Evolutionary conservation across 30 jellyfish, hydroid and myxozoan genomes (phyloP).

Genomic region (Turritopsis dohrnii): DNA sequence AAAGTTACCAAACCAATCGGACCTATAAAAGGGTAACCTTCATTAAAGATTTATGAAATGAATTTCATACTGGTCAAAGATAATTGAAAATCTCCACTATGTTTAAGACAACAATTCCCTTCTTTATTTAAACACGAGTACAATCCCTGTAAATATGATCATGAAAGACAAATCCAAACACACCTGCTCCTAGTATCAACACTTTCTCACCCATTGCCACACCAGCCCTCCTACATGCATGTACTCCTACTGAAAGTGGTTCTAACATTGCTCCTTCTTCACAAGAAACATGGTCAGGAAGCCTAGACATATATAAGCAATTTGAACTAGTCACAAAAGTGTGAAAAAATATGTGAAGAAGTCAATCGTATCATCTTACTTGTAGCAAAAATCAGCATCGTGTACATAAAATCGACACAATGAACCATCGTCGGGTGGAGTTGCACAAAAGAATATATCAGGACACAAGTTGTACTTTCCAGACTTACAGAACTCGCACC

Average conservation of each 20-base stretch:
- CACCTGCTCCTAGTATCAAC: slow-evolving; percentile 93
- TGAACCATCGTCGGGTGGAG: slow-evolving; percentile 92
- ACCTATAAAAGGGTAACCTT: slow-evolving; percentile 36
- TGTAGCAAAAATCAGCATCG: slow-evolving; percentile 94
- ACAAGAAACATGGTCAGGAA: slow-evolving; percentile 82
- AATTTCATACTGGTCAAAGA: too few species aligned
- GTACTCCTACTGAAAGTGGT: slow-evolving; percentile 95
- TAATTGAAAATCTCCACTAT: too few species aligned
- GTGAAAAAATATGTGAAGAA: not conserved
- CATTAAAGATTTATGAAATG: not conserved
- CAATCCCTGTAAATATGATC: too few species aligned
- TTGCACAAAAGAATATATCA: slow-evolving; percentile 66
- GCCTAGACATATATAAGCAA: slow-evolving; percentile 24
- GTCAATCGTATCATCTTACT: slow-evolving; percentile 29
- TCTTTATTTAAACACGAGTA: too few species aligned
- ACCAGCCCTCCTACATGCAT: slow-evolving; percentile 96
- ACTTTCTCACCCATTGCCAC: slow-evolving; percentile 81
- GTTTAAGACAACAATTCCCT: too few species aligned
- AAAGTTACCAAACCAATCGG: slow-evolving; percentile 90
- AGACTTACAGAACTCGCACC: slow-evolving; percentile 68
- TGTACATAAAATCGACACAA: slow-evolving; percentile 80
- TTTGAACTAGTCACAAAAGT: not conserved
- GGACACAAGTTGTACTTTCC: slow-evolving; percentile 87
- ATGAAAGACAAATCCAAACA: too few species aligned
- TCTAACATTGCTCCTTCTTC: slow-evolving; percentile 97